These are phyloP conservation scores for Eretmocerus hayati DNA, from an alignment of 2,888 invertebrate species.

Conservation along the genomic window DNA sequence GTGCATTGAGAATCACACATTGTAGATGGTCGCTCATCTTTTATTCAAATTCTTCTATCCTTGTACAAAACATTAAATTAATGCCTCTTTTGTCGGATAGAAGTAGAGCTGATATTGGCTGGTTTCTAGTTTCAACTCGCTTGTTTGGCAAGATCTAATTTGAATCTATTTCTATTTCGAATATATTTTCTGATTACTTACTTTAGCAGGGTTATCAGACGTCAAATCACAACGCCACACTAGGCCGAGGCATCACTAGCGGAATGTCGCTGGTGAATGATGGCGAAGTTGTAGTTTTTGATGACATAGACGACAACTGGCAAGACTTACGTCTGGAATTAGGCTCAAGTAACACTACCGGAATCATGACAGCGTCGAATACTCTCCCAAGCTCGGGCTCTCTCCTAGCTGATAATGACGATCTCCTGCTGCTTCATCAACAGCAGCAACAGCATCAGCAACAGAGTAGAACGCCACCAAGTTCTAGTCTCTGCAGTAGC, in stretches of 20 bases:
- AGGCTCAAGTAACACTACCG: slow-evolving; percentile 21
- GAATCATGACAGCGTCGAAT: background rate
- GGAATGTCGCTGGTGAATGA: slow-evolving; percentile 55
- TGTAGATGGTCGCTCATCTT: too few species aligned
- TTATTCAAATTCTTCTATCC: too few species aligned
- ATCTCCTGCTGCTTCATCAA: slow-evolving; percentile 1
- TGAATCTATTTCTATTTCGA: too few species aligned
- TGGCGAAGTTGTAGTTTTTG: slow-evolving; percentile 78
- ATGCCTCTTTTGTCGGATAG: too few species aligned
- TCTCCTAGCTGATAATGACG: slow-evolving; percentile 5
- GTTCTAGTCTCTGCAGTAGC: slow-evolving; percentile 43
- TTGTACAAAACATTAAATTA: too few species aligned
- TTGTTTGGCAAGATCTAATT: too few species aligned
- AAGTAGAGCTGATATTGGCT: too few species aligned
- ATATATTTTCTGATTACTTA: too few species aligned
- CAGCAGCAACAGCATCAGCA: slow-evolving; percentile 29
- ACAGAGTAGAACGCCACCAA: slow-evolving; percentile 40
- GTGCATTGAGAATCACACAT: too few species aligned
- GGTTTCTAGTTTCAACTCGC: too few species aligned
- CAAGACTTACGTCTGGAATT: slow-evolving; percentile 52
- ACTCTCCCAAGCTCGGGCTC: slow-evolving; percentile 1
- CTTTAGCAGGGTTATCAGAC: slow-evolving; percentile 21
- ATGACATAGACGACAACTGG: slow-evolving; percentile 77
- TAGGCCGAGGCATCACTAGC: slow-evolving; percentile 34
- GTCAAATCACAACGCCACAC: slow-evolving; percentile 41